Conservation (phyloP, 2,113 vertebrate species). For the Peromyscus polionotus region DNA sequence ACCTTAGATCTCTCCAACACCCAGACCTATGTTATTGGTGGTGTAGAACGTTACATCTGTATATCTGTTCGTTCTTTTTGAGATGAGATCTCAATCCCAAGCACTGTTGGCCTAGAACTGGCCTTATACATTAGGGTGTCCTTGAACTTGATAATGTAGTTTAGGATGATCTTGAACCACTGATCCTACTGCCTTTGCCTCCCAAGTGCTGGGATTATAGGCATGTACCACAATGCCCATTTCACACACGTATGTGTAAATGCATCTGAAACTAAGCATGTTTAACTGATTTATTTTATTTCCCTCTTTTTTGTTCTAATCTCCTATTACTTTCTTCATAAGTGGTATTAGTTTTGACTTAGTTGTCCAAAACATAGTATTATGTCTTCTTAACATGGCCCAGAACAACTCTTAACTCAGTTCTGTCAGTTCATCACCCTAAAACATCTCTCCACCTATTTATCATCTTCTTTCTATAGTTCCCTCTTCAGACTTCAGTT, state of each 20-base stretch:
- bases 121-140: neutral
- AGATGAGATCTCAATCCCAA: neutral
- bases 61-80: neutral
- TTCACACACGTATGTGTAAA: neutral
- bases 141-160: neutral
- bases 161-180: neutral
- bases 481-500: neutral
- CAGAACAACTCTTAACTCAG: slow-evolving; percentile 39
- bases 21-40: neutral
- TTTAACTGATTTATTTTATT: slow-evolving; percentile 30
- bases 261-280: slow-evolving; percentile 25
- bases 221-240: neutral
- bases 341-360: slow-evolving; percentile 38
- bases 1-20: neutral
- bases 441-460: slow-evolving; percentile 42
- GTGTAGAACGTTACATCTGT: neutral
- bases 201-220: neutral
- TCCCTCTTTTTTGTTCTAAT: neutral
- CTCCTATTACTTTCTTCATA: slow-evolving; percentile 16
- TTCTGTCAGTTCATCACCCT: slow-evolving; percentile 21
- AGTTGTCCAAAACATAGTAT: slow-evolving; percentile 30
- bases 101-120: neutral
- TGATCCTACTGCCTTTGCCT: neutral
- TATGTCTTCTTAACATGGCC: slow-evolving; percentile 28
- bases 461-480: slow-evolving; percentile 27